phyloP scores from a whole-genome alignment of 2,797 vertebrate species.

The Mus spretus region DNA sequence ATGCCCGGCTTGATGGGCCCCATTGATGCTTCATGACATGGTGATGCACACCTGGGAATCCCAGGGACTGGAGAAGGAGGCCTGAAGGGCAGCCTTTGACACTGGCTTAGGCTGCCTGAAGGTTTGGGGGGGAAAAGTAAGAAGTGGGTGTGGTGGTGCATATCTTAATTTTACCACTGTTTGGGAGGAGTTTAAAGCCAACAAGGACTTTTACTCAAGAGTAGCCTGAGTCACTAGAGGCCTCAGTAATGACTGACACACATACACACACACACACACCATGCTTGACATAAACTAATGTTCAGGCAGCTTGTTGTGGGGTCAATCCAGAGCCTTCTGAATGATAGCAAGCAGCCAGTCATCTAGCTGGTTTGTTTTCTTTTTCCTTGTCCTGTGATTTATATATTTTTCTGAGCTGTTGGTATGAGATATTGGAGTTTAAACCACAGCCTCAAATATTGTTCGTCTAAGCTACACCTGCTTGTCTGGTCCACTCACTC shows the following conservation, averaged over 20 bases:
- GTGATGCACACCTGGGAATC: background rate
- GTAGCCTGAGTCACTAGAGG: background rate
- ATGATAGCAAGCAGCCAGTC: too few relatives aligned
- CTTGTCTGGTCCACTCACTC: background rate
- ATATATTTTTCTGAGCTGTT: background rate
- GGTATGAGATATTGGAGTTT: background rate
- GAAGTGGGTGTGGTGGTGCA: background rate
- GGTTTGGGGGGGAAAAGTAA: background rate
- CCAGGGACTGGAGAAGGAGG: too few relatives aligned
- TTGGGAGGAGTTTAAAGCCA: background rate
- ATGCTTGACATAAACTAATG: background rate
- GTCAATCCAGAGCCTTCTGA: background rate
- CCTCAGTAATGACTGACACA: background rate
- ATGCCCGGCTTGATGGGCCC: background rate
- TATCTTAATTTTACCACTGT: background rate
- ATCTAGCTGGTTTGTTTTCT: too few relatives aligned
- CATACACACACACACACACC: too few relatives aligned
- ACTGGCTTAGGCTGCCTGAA: background rate
- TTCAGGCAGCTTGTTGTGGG: background rate
- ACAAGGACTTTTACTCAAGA: background rate
- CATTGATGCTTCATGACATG: background rate
- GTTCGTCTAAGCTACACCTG: background rate
- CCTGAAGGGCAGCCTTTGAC: background rate
- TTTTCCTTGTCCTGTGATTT: constrained; percentile 67
- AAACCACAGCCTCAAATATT: background rate